phyloP scores from a whole-genome alignment of 2,888 invertebrate genomes.

The Tenodera sinensis region DNA sequence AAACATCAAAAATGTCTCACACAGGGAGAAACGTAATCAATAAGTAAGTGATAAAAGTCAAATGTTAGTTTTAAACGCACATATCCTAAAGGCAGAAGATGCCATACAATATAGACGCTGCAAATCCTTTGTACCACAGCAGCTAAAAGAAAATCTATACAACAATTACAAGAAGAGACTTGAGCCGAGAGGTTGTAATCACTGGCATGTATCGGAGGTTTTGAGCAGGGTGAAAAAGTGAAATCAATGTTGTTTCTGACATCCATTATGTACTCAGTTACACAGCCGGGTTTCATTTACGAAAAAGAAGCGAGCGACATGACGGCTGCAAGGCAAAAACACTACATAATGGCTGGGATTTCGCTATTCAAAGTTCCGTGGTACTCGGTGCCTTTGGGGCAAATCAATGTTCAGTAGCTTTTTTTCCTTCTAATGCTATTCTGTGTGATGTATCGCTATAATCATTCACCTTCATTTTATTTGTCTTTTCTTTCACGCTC shows the following conservation, averaged over 20 bases:
- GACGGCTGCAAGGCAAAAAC: background rate
- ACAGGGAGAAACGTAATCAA: too few relatives aligned
- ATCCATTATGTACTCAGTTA: background rate
- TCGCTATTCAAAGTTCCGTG: background rate
- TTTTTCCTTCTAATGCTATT: background rate
- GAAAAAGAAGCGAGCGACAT: background rate
- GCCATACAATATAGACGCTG: too few relatives aligned
- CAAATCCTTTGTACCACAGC: too few relatives aligned
- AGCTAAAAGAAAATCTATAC: too few relatives aligned
- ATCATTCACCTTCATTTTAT: background rate
- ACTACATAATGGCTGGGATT: background rate
- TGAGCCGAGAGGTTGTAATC: too few relatives aligned
- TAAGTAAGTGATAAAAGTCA: too few relatives aligned
- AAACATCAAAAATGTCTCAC: too few relatives aligned
- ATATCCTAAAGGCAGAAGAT: too few relatives aligned
- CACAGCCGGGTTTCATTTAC: background rate
- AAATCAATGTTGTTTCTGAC: background rate
- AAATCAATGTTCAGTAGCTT: background rate
- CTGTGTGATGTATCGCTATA: background rate
- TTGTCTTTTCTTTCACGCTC: background rate
- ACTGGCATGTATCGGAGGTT: too few relatives aligned
- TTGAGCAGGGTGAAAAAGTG: too few relatives aligned
- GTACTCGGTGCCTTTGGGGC: background rate
- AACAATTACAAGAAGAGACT: too few relatives aligned
- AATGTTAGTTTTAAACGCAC: too few relatives aligned